Evolutionary conservation across 2,888 invertebrate species (phyloP).

Genomic region (Dicroscelio sp.): DNA sequence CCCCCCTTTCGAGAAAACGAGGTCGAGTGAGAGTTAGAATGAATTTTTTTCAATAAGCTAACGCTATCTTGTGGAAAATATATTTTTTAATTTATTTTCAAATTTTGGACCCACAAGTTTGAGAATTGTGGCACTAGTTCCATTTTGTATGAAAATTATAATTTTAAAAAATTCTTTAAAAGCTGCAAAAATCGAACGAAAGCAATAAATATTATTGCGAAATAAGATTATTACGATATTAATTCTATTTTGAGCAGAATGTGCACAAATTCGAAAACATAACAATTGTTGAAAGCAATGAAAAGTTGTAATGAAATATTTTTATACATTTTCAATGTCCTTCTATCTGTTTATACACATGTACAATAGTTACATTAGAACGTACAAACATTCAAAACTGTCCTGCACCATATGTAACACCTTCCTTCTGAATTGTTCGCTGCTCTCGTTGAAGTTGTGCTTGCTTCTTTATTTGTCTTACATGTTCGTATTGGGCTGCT

Average conservation of each 20-base stretch:
- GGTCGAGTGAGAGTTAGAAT: conserved; percentile 24
- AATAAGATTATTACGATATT: no score
- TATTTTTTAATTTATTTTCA: conserved; percentile 7
- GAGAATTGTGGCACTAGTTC: conserved; percentile 28
- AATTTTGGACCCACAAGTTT: neutral
- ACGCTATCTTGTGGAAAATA: conserved; percentile 16
- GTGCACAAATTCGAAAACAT: no score
- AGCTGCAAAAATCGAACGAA: neutral
- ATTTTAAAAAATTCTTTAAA: no score
- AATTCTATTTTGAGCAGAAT: neutral
- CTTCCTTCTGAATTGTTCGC: neutral
- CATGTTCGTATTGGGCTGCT: conserved; percentile 16
- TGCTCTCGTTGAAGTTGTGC: conserved; percentile 32
- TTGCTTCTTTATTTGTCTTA: conserved; percentile 44
- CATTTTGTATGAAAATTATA: no score
- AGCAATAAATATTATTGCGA: neutral
- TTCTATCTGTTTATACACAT: neutral
- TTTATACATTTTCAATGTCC: neutral
- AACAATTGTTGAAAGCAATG: neutral
- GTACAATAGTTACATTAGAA: neutral
- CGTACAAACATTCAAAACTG: neutral
- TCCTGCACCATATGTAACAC: neutral
- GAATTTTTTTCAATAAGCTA: conserved; percentile 15
- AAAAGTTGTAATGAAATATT: neutral
- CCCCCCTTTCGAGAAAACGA: no score